Evolutionary conservation across 1,140 invertebrate genomes (phyloP), one percentile per base, ranked within the genome.

Genomic region (Drosophila trapezifrons): DNA sequence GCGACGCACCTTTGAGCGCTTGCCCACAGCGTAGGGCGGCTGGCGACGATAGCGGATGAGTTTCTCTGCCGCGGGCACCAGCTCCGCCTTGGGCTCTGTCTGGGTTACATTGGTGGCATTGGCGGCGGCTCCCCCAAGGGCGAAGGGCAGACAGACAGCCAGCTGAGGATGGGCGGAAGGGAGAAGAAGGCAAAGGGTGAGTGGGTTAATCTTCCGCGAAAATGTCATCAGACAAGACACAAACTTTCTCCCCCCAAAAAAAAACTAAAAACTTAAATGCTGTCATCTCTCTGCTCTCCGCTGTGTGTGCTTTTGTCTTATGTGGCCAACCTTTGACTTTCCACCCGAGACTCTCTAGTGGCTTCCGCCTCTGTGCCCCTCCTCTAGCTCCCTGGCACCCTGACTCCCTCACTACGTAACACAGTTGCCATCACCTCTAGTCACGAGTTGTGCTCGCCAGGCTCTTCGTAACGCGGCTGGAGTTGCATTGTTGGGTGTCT

Each of bases 1-100:
- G 4, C 84, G 57, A 0, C 87, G 67, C 18, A 65, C 55, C 56
- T 91, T 91, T 29, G 49, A 64, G 1, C 85, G 76, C 35, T 58
- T 37, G 20, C 76, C 66, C n/a, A 29, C 7, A 1, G 20, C 42
- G 8, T 58, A 74, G 2, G 84, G 76, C 8, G 87, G 90, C 20
- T 91, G 86, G 3, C 84, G 76, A 3, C 90, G 65, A 55, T 77
- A 90, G 2, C 86, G 69, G 6, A 83, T 70, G 8, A 91, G 72
- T 37, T 80, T 76, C 57, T 87, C 86, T 3, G 86, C 80, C 18
- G 67, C 65, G 3, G 86, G 76, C 35, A 72, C 46, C 3, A 57
- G 17, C 10, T 64, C 75, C 9, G 25, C 12, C 5, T 20, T 22
- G 8, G 32, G 15, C 15, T 65, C 43, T n/a, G 67, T 38, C 22